Evolutionary conservation across 2,797 vertebrate species (phyloP).

Genomic region (Rhodeus uyekii): DNA sequence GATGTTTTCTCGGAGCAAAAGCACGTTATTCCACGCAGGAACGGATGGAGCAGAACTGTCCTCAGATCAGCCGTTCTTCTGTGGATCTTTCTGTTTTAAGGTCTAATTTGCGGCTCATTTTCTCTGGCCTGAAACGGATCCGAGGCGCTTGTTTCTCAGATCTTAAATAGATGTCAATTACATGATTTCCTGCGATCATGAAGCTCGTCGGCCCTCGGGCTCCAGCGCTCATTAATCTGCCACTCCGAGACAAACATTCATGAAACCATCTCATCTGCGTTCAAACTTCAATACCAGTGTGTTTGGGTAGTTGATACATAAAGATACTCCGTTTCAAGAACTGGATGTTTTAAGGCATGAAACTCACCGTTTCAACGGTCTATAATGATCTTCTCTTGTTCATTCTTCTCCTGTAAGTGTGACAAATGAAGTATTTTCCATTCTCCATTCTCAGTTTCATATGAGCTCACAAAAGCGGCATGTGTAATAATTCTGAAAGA

Average conservation of each 20-base stretch:
- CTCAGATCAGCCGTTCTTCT: too few relatives aligned
- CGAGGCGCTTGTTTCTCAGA: not conserved
- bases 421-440: not conserved
- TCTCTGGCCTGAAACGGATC: not conserved
- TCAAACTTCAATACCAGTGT: too few relatives aligned
- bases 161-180: conserved; percentile 2
- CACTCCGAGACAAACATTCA: too few relatives aligned
- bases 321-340: not conserved
- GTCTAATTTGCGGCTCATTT: not conserved
- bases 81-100: too few relatives aligned
- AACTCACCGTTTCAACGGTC: not conserved
- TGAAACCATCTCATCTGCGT: not conserved
- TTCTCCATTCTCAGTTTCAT: not conserved
- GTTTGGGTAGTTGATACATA: not conserved
- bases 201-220: not conserved
- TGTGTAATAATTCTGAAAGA: not conserved
- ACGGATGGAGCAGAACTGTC: too few relatives aligned
- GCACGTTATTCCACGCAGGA: not conserved
- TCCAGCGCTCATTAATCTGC: not conserved
- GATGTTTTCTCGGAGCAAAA: not conserved
- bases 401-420: not conserved
- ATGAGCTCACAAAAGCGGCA: not conserved
- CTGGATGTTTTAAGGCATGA: not conserved
- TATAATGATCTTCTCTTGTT: not conserved
- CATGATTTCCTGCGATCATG: not conserved